Conservation (phyloP, 2,797 vertebrate genomes). For the Chaunax sp. region DNA sequence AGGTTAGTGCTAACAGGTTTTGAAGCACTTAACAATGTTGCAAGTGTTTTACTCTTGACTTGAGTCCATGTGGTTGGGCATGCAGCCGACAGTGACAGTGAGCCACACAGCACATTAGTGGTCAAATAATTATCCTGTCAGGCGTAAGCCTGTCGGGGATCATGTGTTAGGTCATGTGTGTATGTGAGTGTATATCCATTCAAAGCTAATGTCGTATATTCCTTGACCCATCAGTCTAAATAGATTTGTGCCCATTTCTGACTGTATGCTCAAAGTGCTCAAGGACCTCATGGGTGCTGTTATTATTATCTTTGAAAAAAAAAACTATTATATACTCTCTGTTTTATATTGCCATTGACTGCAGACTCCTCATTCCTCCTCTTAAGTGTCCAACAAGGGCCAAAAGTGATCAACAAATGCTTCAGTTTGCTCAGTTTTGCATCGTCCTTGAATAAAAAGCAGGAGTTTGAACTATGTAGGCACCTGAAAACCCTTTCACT, state of each 20-base stretch:
- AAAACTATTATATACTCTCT: no score
- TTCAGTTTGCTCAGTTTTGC: not conserved
- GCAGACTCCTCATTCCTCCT: no score
- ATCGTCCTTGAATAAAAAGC: constrained; percentile 46
- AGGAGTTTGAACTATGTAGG: constrained; percentile 28
- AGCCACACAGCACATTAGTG: constrained; percentile 22
- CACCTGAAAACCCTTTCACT: constrained; percentile 58
- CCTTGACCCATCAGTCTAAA: no score
- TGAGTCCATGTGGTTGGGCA: constrained; percentile 52
- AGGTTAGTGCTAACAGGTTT: constrained; percentile 42
- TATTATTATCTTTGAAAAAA: no score
- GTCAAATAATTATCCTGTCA: constrained; percentile 39
- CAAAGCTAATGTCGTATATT: no score
- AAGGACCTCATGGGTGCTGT: no score
- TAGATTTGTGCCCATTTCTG: no score
- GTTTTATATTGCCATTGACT: no score
- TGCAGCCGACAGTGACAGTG: constrained; percentile 31
- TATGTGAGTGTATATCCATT: no score
- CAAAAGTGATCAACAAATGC: no score
- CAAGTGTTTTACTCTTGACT: constrained; percentile 54
- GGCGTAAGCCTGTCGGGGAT: not conserved
- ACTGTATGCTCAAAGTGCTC: no score
- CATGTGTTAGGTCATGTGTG: not conserved
- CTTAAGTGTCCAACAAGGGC: no score
- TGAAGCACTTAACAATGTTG: constrained; percentile 42